A percentile compares a stretch with the other conserved stretches of the same genome.
Conservation (phyloP, 1,140 invertebrate genomes). For the Drosophila insularis region DNA sequence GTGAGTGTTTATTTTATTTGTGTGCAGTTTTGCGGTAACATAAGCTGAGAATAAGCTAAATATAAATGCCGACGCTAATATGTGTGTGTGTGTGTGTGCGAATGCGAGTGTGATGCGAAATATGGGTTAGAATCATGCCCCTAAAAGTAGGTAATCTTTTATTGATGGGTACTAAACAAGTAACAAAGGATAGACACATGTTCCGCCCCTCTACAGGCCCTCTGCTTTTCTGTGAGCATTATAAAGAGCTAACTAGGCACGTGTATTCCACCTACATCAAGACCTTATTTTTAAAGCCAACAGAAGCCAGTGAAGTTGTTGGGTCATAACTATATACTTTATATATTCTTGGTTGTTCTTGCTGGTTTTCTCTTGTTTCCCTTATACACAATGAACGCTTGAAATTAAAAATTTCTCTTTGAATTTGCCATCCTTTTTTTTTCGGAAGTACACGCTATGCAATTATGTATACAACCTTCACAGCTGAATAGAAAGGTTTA, state of each 20-base stretch:
- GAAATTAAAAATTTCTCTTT: conserved; percentile 64
- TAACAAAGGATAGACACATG: conserved; percentile 16
- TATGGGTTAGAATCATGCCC: conserved; percentile 41
- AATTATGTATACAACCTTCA: conserved; percentile 65
- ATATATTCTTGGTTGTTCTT: not conserved
- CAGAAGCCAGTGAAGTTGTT: conserved; percentile 16
- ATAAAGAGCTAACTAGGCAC: not conserved
- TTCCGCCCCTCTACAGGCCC: not conserved
- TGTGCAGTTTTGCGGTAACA: conserved; percentile 58
- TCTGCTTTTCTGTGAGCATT: no score
- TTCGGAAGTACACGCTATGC: conserved; percentile 29
- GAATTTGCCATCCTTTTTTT: conserved; percentile 13
- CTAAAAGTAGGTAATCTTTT: conserved; percentile 65
- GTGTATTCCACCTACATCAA: conserved; percentile 12
- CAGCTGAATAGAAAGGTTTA: conserved; percentile 66
- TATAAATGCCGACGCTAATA: conserved; percentile 46
- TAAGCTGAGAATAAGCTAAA: conserved; percentile 64
- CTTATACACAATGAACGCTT: conserved; percentile 54
- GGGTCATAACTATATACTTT: conserved; percentile 31
- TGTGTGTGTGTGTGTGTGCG: not conserved
- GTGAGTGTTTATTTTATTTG: conserved; percentile 1
- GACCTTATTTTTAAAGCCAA: conserved; percentile 13
- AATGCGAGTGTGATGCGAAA: conserved; percentile 29
- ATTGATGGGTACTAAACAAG: conserved; percentile 61
- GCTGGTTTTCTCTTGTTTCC: conserved; percentile 9